A percentile compares a stretch with the other conserved stretches of the same genome.
phyloP scores from a whole-genome alignment of 2,888 invertebrate species.

The Pteria penguin region DNA sequence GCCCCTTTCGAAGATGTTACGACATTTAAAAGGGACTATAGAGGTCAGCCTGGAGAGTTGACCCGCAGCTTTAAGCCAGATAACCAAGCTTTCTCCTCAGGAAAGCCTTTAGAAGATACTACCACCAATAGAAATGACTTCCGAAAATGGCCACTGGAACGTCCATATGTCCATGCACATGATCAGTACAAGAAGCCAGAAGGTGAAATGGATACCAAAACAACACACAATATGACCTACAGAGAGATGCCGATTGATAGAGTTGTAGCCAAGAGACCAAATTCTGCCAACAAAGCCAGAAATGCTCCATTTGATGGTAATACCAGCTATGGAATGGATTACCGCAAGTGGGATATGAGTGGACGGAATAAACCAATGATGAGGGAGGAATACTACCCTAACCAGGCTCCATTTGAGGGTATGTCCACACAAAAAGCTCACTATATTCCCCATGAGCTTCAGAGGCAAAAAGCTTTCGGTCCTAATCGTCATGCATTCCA shows the following conservation, averaged over 20 bases:
- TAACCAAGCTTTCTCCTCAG: slow-evolving; percentile 72
- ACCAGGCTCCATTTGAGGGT: slow-evolving; percentile 78
- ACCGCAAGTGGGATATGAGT: slow-evolving; percentile 68
- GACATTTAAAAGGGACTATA: slow-evolving; percentile 75
- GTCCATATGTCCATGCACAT: slow-evolving; percentile 68
- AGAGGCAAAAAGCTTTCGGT: slow-evolving; percentile 62
- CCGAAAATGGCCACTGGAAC: slow-evolving; percentile 68
- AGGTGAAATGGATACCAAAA: slow-evolving; percentile 76
- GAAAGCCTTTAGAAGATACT: slow-evolving; percentile 76
- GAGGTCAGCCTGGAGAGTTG: slow-evolving; percentile 61
- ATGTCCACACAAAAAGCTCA: slow-evolving; percentile 75
- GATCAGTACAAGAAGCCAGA: slow-evolving; percentile 74
- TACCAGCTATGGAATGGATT: slow-evolving; percentile 76
- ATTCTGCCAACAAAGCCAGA: slow-evolving; percentile 53
- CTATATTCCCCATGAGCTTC: slow-evolving; percentile 67
- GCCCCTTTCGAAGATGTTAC: slow-evolving; percentile 75
- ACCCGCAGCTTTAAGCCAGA: slow-evolving; percentile 76
- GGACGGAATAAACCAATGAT: slow-evolving; percentile 58
- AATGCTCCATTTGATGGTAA: slow-evolving; percentile 72
- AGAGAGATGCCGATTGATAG: slow-evolving; percentile 67
- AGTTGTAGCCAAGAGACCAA: slow-evolving; percentile 63
- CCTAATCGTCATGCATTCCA: slow-evolving; percentile 62
- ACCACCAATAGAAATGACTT: slow-evolving; percentile 78
- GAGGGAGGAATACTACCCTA: slow-evolving; percentile 74
- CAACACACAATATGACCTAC: slow-evolving; percentile 74